Evolutionary conservation across 2,113 vertebrate genomes (phyloP).

Genomic region (Varanus komodoensis): DNA sequence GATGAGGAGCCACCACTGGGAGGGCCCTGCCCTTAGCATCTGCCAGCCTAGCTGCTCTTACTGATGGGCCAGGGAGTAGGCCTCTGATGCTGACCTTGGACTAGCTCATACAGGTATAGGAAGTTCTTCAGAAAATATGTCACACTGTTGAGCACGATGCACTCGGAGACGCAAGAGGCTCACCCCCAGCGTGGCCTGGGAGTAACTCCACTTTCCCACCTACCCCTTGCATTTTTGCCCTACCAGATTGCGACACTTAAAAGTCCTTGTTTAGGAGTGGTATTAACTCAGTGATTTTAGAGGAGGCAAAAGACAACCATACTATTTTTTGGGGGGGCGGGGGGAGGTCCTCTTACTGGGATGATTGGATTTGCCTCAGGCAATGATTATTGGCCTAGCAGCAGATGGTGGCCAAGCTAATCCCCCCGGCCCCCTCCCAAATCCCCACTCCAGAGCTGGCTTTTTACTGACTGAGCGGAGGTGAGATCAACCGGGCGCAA

Average conservation of each 20-base stretch:
- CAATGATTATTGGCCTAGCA: conserved; percentile 61
- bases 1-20: no score
- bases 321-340: conserved; percentile 51
- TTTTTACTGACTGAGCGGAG: conserved; percentile 30
- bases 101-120: no score
- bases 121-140: no score
- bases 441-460: conserved; percentile 62
- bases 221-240: neutral
- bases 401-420: conserved; percentile 75
- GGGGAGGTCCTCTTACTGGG: neutral
- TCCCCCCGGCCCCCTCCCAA: conserved; percentile 52
- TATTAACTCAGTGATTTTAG: neutral
- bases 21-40: no score
- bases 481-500: conserved; percentile 6
- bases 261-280: neutral
- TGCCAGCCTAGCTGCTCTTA: no score
- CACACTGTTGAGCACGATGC: no score
- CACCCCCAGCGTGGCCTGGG: no score
- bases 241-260: neutral
- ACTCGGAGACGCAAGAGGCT: no score
- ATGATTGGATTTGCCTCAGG: conserved; percentile 68
- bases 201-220: neutral
- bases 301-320: conserved; percentile 10
- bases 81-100: no score
- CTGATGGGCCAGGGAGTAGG: no score